Conservation (phyloP, 2,113 vertebrate genomes). For the Ciconia stormi region DNA sequence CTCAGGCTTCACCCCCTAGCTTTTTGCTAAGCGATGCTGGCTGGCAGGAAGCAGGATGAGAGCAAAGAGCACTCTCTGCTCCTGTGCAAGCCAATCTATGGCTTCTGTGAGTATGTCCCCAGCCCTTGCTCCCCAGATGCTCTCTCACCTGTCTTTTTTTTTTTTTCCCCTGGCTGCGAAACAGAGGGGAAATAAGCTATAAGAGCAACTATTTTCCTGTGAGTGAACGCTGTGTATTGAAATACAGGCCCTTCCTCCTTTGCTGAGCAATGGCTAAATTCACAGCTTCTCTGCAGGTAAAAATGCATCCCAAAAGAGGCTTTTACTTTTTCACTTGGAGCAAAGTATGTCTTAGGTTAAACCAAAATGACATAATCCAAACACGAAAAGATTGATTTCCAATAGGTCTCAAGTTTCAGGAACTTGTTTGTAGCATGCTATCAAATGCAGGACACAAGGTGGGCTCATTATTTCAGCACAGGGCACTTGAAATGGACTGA, state of each 20-base stretch:
- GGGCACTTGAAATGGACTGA: background rate
- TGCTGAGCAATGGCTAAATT: background rate
- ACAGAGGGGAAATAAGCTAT: background rate
- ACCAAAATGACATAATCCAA: background rate
- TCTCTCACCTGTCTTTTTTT: background rate
- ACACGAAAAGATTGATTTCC: background rate
- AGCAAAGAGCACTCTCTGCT: background rate
- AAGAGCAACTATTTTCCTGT: background rate
- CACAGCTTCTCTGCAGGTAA: background rate
- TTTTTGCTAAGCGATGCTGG: background rate
- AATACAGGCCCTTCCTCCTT: background rate
- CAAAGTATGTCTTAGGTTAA: background rate
- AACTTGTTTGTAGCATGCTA: background rate
- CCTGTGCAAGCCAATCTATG: background rate
- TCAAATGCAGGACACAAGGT: background rate
- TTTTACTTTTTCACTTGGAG: background rate
- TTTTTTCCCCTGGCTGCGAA: background rate
- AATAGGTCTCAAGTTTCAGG: background rate
- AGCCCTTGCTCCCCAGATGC: background rate
- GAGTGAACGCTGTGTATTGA: background rate
- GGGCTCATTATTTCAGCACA: background rate
- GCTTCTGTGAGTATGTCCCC: background rate
- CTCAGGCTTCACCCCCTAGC: background rate
- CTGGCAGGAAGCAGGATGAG: background rate
- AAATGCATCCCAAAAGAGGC: background rate